Percentiles rank a stretch among this genome's conserved stretches.
Evolutionary conservation across 1,140 invertebrate genomes (phyloP).

Genomic region (Drosophila melanogaster): Release_6_plus_ISO1_MT NT_033777.3:19717001-19717500

Average conservation of each 20-base stretch:
- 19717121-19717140: background rate
- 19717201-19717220: conserved; percentile 36
- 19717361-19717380: background rate
- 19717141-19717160: conserved; percentile 1
- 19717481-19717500: background rate
- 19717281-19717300: conserved; percentile 55
- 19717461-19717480: background rate
- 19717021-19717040: conserved; percentile 1
- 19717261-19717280: conserved; percentile 36
- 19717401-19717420: conserved; percentile 61
- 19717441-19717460: conserved; percentile 60
- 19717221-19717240: conserved; percentile 36
- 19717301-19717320: conserved; percentile 51
- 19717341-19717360: conserved; percentile 21
- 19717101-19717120: conserved; percentile 11
- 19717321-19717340: conserved; percentile 78
- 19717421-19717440: conserved; percentile 71
- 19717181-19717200: conserved; percentile 18
- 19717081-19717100: conserved; percentile 34
- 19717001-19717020: conserved; percentile 65
- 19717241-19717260: background rate
- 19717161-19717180: conserved; percentile 1
- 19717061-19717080: conserved; percentile 51
- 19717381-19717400: conserved; percentile 1
- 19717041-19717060: conserved; percentile 26